Base-by-base conservation (phyloP, 1,140 invertebrate species). In the Colletes latitarsis region DNA sequence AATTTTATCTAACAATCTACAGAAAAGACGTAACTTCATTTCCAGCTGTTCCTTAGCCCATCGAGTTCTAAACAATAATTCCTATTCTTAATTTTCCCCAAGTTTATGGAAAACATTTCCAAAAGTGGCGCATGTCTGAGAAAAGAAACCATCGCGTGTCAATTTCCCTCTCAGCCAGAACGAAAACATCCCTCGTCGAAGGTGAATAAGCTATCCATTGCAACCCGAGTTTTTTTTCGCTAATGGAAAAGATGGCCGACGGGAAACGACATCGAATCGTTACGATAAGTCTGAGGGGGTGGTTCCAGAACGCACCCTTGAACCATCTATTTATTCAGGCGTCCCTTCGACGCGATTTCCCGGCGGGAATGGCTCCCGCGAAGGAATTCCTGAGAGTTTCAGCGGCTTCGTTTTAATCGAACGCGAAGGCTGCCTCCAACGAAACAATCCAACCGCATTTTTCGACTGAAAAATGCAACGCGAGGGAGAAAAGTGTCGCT, bases 311-410 rank as follows among this genome's bases (percentile, higher is more conserved):
- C 9, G 58, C n/a, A 60, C 6, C 58, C 62, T 43, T 53, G 62
- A 78, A 70, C 62, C 58, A 68, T 78, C 68, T 72, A 53, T 72
- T 78, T 78, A 78, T 72, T 62, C 76, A 57, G 55, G 6, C 46
- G 10, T 71, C n/a, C 10, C 39, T 30, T 8, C 55, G 21, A 43
- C 67, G 46, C 67, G 68, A 78, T 64, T 78, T 30, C 46, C 49
- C 4, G 15, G 53, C 43, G 39, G 49, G 62, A 71, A 53, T 60
- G 9, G 9, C 4, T 12, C 58, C 9, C 5, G 14, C 10, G 6
- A 21, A 5, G 66, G 14, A 46, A 43, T 63, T 78, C 49, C 58
- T 12, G 41, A 15, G 43, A 46, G 52, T 43, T 66, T 17, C 62
- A 21, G 58, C n/a, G 6, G 14, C 17, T 17, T 15, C 19, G 58